Base-by-base conservation (phyloP, 2,113 vertebrate species). In the Chionomys nivalis region DNA sequence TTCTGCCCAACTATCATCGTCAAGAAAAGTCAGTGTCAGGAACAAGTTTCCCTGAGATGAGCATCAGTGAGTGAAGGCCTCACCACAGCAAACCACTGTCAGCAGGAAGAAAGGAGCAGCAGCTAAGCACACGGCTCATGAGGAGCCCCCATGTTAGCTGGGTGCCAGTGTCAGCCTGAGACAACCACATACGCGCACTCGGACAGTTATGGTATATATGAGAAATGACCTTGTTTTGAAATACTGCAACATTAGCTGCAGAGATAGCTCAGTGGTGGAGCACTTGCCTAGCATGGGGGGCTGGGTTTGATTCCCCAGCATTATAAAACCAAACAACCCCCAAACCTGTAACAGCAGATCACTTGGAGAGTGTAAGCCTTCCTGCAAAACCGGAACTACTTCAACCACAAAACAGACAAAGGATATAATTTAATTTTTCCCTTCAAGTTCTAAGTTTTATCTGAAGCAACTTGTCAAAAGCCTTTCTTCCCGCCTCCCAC, bases 381-480 rank as follows among this genome's bases (percentile, higher is more conserved):
- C 8, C n/a, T 21, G 26, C 5, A 93, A 11, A 96, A 86, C 58
- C 33, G 55, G 55, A 93, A 77, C 76, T 75, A 75, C 52, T 91
- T 90, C 78, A 95, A 85, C 42, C 21, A 42, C 1, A 58, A 93
- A 92, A 72, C 14, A 52, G 47, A 86, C 81, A 17, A 95, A 87
- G 96, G 91, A 65, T 82, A 72, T 39, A 88, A 39, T 82, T 96
- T 96, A 63, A 65, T 21, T 91, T 89, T 91, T 61, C 65, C 92
- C 78, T 61, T 55, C 78, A 97, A 90, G 5, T 88, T 33, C 58
- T 70, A 72, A 85, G 47, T 58, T 96, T 73, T 87, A 77, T 91
- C 42, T 95, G 85, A 94, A 96, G 96, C 65, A 63, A 95, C 76
- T 17, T 97, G 52, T 49, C 93, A 96, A 91, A 93, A 96, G 58